phyloP scores from a whole-genome alignment of 2,113 vertebrate species.

The Cairina moschata region DNA sequence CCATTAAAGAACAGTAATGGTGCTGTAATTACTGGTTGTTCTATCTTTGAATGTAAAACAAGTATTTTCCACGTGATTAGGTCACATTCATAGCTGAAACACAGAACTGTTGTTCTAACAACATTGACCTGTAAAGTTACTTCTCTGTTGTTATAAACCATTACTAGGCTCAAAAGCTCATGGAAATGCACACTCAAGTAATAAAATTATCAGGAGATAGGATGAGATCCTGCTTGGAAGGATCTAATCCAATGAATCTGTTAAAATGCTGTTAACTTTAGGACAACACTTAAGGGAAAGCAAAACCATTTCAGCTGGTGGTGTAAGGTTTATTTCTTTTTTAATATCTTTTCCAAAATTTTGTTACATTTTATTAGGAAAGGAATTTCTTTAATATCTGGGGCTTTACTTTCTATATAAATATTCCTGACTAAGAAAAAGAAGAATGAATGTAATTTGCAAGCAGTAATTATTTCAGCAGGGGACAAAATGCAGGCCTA shows the following conservation, averaged over 20 bases:
- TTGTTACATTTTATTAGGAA: not conserved
- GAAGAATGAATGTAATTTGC: not conserved
- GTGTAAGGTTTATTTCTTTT: not conserved
- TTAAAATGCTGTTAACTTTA: slow-evolving; percentile 26
- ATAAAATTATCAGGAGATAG: slow-evolving; percentile 25
- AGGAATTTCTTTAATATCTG: not conserved
- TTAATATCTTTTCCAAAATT: not conserved
- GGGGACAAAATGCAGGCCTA: not conserved
- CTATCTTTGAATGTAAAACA: not conserved
- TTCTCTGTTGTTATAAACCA: not conserved
- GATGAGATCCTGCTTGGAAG: not conserved
- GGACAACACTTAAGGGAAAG: not conserved
- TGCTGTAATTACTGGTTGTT: not conserved
- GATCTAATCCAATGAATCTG: slow-evolving; percentile 13
- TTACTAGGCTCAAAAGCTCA: not conserved
- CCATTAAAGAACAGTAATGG: not conserved
- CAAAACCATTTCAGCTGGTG: not conserved
- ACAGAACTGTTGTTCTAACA: not conserved
- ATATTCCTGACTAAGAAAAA: not conserved
- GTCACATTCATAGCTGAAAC: not conserved
- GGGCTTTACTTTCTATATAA: not conserved
- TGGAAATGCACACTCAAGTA: slow-evolving; percentile 7
- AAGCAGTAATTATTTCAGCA: not conserved
- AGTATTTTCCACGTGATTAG: not conserved
- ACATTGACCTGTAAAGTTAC: slow-evolving; percentile 1